phyloP scores from a whole-genome alignment of 2,888 invertebrate species.

The Eulithis testata region DNA sequence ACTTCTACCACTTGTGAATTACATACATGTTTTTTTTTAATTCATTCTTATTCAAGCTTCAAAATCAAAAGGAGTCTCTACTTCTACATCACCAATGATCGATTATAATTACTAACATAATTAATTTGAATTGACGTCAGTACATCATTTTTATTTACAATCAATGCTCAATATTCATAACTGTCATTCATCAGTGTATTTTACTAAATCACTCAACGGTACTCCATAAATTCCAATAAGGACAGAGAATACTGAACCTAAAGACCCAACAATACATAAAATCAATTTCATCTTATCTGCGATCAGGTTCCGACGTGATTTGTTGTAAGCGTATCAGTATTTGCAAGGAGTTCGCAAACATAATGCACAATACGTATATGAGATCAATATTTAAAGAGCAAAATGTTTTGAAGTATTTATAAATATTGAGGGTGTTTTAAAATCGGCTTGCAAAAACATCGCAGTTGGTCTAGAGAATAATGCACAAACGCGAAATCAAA shows the following conservation, averaged over 20 bases:
- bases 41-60: too few relatives aligned
- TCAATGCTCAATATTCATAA: neutral
- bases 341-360: conserved; percentile 8
- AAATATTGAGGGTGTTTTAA: conserved; percentile 15
- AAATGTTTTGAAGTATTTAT: conserved; percentile 14
- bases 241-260: neutral
- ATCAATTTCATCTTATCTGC: neutral
- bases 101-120: neutral
- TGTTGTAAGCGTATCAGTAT: conserved; percentile 10
- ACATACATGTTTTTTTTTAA: too few relatives aligned
- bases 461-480: neutral
- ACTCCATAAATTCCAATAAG: neutral
- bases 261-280: neutral
- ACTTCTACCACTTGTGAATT: too few relatives aligned
- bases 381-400: conserved; percentile 6
- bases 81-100: neutral
- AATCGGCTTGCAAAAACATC: conserved; percentile 2
- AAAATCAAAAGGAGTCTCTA: too few relatives aligned
- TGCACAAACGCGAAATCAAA: neutral
- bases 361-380: conserved; percentile 5
- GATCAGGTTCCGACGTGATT: neutral
- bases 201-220: neutral
- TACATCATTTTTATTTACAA: neutral
- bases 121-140: neutral
- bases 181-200: neutral